A percentile compares a stretch with the other conserved stretches of the same genome.
Conservation (phyloP, 2,113 vertebrate species). For the Labeo catla region DNA sequence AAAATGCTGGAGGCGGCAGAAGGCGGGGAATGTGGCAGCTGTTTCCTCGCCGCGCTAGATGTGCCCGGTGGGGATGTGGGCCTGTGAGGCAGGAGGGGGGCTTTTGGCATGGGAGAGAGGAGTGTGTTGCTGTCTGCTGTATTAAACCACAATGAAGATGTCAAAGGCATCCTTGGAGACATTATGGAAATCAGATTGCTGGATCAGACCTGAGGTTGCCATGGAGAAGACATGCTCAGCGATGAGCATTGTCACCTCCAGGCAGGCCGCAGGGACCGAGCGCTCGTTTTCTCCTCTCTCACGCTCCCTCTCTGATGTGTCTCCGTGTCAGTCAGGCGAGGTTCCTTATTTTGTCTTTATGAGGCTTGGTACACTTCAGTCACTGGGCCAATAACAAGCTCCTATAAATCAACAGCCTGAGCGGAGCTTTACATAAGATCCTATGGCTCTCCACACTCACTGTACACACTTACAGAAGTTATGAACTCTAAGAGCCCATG, state of each 20-base stretch:
- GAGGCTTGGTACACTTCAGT: constrained; percentile 45
- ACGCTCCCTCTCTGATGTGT: constrained; percentile 25
- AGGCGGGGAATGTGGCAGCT: constrained; percentile 59
- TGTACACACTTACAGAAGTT: constrained; percentile 22
- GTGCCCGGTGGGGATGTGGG: constrained; percentile 58
- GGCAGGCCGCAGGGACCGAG: constrained; percentile 61
- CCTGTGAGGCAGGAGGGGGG: constrained; percentile 66
- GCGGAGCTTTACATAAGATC: constrained; percentile 38
- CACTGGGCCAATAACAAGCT: constrained; percentile 31
- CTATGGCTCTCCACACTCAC: constrained; percentile 20
- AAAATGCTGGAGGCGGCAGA: constrained; percentile 55
- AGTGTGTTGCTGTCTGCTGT: constrained; percentile 52
- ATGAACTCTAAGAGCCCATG: neutral
- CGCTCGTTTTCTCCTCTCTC: constrained; percentile 46
- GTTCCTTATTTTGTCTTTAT: constrained; percentile 69
- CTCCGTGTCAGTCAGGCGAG: constrained; percentile 60
- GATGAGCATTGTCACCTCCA: constrained; percentile 62
- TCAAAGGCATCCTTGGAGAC: constrained; percentile 75
- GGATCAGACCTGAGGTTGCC: constrained; percentile 75
- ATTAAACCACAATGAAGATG: constrained; percentile 76
- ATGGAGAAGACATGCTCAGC: constrained; percentile 76
- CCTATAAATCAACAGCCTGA: constrained; percentile 46
- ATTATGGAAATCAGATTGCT: constrained; percentile 77
- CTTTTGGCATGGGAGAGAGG: constrained; percentile 68
- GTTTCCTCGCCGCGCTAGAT: constrained; percentile 46